These are phyloP conservation scores for Steinernema feltiae DNA, from an alignment of 1,140 invertebrate species.

Conservation along the genomic window DNA sequence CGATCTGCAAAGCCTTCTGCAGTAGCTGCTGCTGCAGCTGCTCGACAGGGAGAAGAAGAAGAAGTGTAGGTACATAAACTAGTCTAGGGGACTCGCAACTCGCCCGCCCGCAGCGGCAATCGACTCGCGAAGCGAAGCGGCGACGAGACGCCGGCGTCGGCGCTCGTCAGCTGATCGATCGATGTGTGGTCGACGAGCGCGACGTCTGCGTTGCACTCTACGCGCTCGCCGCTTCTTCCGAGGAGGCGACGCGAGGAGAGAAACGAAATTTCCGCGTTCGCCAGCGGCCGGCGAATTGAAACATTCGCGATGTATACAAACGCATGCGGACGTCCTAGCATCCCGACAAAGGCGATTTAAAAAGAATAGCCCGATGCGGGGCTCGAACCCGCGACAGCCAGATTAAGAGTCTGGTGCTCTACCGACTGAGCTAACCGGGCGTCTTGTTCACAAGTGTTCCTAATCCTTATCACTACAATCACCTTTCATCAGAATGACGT, in stretches of 20 bases:
- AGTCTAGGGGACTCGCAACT: background rate
- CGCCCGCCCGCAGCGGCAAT: slow-evolving; percentile 9
- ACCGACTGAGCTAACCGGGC: slow-evolving; percentile 47
- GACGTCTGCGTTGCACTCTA: background rate
- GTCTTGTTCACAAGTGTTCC: too few relatives aligned
- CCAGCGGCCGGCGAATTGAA: background rate
- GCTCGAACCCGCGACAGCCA: slow-evolving; percentile 44
- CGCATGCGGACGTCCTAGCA: too few relatives aligned
- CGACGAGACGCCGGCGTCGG: background rate
- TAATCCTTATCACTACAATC: too few relatives aligned
- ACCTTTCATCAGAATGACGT: background rate
- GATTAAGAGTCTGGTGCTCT: slow-evolving; percentile 45
- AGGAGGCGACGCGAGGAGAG: background rate
- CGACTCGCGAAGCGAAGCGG: background rate
- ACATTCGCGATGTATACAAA: too few relatives aligned
- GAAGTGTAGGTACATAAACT: too few relatives aligned
- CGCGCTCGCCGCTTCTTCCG: background rate
- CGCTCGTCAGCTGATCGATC: slow-evolving; percentile 10
- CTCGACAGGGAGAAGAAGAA: too few relatives aligned
- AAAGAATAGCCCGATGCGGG: slow-evolving; percentile 25
- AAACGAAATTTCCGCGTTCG: background rate
- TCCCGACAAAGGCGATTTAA: too few relatives aligned
- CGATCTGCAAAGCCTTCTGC: too few relatives aligned
- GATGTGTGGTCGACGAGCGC: background rate
- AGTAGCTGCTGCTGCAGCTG: too few relatives aligned